Evolutionary conservation across 2,113 vertebrate genomes (phyloP).

Genomic region (Grammomys surdaster): DNA sequence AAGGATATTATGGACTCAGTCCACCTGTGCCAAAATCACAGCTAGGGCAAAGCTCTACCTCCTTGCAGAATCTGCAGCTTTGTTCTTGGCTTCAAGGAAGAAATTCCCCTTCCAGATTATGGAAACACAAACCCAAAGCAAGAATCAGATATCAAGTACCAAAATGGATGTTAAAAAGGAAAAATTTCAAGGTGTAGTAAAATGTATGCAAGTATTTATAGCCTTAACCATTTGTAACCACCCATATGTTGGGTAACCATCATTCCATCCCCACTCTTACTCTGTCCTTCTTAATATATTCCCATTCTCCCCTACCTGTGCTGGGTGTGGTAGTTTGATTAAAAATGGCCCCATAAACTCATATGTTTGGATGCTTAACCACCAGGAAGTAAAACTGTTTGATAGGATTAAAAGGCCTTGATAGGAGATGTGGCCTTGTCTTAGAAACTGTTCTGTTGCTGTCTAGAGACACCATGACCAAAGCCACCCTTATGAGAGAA

Average conservation of each 20-base stretch:
- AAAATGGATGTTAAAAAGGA: not conserved
- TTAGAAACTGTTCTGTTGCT: not conserved
- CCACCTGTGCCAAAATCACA: slow-evolving; percentile 71
- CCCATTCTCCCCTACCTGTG: not conserved
- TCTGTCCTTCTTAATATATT: not conserved
- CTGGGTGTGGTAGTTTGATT: not conserved
- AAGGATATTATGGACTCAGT: slow-evolving; percentile 63
- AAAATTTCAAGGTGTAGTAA: not conserved
- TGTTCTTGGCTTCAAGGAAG: slow-evolving; percentile 50
- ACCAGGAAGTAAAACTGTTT: not conserved
- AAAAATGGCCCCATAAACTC: not conserved
- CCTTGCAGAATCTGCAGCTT: slow-evolving; percentile 59
- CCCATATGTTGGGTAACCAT: not conserved
- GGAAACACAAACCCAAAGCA: slow-evolving; percentile 21
- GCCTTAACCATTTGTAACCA: slow-evolving; percentile 21
- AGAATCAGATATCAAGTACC: slow-evolving; percentile 2
- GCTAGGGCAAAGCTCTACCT: slow-evolving; percentile 6
- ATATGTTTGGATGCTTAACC: not conserved
- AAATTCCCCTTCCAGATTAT: slow-evolving; percentile 24
- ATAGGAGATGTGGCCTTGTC: not conserved
- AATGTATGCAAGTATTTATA: not conserved
- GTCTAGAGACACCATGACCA: not conserved
- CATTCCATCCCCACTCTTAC: not conserved
- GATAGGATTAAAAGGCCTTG: not conserved
- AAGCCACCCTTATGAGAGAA: not conserved